These are phyloP conservation scores for Rhinogobio ventralis DNA, from an alignment of 2,797 vertebrate genomes.

Conservation along the genomic window DNA sequence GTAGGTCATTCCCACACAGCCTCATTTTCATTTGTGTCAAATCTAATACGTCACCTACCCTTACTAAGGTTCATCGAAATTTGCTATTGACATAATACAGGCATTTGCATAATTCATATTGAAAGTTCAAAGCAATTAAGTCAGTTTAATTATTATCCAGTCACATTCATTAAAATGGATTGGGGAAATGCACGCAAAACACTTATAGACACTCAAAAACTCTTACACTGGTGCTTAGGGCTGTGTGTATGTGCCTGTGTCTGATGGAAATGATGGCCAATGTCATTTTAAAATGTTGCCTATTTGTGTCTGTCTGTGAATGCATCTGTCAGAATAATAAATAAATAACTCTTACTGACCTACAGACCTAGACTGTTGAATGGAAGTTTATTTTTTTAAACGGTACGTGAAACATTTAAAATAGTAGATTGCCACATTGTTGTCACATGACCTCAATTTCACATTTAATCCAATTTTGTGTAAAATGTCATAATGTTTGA, in stretches of 20 bases:
- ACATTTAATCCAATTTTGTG: not conserved
- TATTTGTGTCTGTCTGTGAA: constrained; percentile 50
- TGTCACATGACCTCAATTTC: not conserved
- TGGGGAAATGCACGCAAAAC: constrained; percentile 8
- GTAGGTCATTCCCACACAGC: not conserved
- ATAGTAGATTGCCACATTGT: not conserved
- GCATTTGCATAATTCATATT: constrained; percentile 35
- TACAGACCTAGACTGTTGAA: not conserved
- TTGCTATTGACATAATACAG: constrained; percentile 24
- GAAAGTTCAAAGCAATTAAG: constrained; percentile 46
- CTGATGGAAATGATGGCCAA: not conserved
- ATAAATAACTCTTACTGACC: not conserved
- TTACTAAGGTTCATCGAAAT: not conserved
- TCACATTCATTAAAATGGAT: constrained; percentile 43
- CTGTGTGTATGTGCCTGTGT: not conserved
- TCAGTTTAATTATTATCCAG: constrained; percentile 42
- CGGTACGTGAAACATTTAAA: too few relatives aligned
- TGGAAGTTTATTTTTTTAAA: not conserved
- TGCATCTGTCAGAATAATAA: constrained; percentile 26
- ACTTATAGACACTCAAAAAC: not conserved
- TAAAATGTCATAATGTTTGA: not conserved
- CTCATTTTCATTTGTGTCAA: not conserved
- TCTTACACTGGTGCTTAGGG: constrained; percentile 9
- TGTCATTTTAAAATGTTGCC: not conserved
- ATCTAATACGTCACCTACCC: not conserved